phyloP scores from a whole-genome alignment of 2,113 vertebrate species.

The Corythornis madagascariensis region DNA sequence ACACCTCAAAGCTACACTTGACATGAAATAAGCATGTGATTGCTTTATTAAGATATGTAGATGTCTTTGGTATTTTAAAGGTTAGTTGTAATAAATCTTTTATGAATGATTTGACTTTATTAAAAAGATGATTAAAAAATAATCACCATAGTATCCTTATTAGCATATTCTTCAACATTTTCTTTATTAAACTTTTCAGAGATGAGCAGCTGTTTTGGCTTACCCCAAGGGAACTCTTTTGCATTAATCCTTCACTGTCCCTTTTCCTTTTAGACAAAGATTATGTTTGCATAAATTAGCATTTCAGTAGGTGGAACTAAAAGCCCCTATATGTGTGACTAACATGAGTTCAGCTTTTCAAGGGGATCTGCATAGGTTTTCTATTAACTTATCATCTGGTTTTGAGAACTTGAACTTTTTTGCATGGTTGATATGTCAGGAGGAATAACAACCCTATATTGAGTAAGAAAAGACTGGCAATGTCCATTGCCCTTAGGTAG shows the following conservation, averaged over 20 bases:
- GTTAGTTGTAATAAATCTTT: background rate
- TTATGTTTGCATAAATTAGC: background rate
- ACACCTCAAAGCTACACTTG: background rate
- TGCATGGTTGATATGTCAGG: background rate
- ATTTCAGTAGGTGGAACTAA: fast-evolving
- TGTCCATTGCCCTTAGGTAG: background rate
- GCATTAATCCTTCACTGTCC: background rate
- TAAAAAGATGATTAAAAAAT: background rate
- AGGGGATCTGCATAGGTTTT: background rate
- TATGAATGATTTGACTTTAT: background rate
- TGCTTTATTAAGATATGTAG: background rate
- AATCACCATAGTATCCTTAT: background rate
- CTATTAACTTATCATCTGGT: background rate
- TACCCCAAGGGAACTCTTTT: fast-evolving
- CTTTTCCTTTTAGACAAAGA: background rate
- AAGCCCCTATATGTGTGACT: background rate
- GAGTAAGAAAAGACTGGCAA: background rate
- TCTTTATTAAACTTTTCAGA: background rate
- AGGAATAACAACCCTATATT: background rate
- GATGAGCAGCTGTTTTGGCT: background rate
- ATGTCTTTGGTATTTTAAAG: background rate
- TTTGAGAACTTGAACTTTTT: background rate
- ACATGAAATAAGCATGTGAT: background rate
- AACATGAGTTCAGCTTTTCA: background rate
- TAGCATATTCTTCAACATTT: background rate